Conservation (phyloP, 2,888 invertebrate genomes). For the Graphium colonna region DNA sequence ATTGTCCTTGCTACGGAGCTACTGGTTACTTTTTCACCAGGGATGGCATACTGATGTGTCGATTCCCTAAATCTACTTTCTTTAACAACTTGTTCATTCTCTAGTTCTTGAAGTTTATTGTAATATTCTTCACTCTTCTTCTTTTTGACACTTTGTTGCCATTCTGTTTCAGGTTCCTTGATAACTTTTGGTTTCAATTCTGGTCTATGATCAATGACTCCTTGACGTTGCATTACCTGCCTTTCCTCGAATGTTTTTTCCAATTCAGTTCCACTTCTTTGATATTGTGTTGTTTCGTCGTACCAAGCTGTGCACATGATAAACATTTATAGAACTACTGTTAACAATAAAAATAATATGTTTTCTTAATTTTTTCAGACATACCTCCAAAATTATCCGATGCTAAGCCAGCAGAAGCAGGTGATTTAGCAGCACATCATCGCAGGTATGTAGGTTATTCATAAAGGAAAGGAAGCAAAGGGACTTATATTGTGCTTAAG, state of each 20-base stretch:
- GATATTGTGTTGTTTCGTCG: constrained; percentile 93
- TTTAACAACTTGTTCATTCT: constrained; percentile 91
- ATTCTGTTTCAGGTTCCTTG: constrained; percentile 89
- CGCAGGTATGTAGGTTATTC: constrained; percentile 42
- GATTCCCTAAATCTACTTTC: constrained; percentile 89
- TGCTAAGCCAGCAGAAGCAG: constrained; percentile 73
- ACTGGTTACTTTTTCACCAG: constrained; percentile 89
- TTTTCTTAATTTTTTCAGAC: constrained; percentile 38
- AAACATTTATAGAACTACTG: constrained; percentile 33
- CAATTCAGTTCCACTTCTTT: constrained; percentile 91
- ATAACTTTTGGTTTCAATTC: constrained; percentile 83
- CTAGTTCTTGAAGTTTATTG: constrained; percentile 88
- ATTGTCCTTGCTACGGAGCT: constrained; percentile 90
- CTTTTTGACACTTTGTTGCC: constrained; percentile 90
- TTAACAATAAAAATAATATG: constrained; percentile 18
- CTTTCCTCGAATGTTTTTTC: constrained; percentile 94
- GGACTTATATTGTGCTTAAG: constrained; percentile 59
- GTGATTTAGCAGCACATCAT: constrained; percentile 63
- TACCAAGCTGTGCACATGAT: constrained; percentile 87
- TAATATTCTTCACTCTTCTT: constrained; percentile 93
- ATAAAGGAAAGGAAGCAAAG: constrained; percentile 45
- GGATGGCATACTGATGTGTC: constrained; percentile 90
- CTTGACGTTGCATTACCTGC: constrained; percentile 84
- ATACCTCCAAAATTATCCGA: constrained; percentile 68
- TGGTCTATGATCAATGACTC: constrained; percentile 82